Conservation (phyloP, 2,888 invertebrate genomes). For the Orthosia gracilis region DNA sequence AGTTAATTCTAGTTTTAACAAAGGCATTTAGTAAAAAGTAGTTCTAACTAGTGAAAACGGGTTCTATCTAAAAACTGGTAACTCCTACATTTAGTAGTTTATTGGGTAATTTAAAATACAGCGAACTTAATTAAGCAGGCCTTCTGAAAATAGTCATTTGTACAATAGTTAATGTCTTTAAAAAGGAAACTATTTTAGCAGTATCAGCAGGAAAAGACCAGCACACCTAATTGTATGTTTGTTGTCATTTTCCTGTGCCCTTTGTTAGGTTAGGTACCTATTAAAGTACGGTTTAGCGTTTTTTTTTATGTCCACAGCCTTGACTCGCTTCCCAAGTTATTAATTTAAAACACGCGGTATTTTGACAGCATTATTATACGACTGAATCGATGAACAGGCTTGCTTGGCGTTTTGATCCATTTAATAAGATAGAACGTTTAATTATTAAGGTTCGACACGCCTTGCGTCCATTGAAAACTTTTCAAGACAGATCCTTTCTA, state of each 20-base stretch:
- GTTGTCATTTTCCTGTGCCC: not conserved
- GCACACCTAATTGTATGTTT: not conserved
- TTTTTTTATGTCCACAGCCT: not conserved
- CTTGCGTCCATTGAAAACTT: not conserved
- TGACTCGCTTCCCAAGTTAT: not conserved
- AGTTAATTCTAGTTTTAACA: no score
- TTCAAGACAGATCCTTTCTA: no score
- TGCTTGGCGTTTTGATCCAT: not conserved
- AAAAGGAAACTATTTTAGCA: not conserved
- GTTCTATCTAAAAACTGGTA: no score
- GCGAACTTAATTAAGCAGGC: not conserved
- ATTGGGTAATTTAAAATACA: not conserved
- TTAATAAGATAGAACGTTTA: not conserved
- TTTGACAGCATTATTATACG: conserved; percentile 16
- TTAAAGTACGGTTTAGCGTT: not conserved
- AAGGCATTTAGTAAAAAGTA: no score
- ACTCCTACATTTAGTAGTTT: not conserved
- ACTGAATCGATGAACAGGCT: conserved; percentile 17
- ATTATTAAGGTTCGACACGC: not conserved
- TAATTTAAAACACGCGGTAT: conserved; percentile 40
- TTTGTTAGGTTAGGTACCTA: not conserved
- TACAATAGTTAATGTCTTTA: not conserved
- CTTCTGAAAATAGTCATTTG: not conserved
- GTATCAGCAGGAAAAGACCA: not conserved
- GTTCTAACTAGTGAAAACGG: no score